Evolutionary conservation across 2,113 vertebrate genomes (phyloP), one percentile per base, ranked within the genome.

Genomic region (Mormyrus iriodes): DNA sequence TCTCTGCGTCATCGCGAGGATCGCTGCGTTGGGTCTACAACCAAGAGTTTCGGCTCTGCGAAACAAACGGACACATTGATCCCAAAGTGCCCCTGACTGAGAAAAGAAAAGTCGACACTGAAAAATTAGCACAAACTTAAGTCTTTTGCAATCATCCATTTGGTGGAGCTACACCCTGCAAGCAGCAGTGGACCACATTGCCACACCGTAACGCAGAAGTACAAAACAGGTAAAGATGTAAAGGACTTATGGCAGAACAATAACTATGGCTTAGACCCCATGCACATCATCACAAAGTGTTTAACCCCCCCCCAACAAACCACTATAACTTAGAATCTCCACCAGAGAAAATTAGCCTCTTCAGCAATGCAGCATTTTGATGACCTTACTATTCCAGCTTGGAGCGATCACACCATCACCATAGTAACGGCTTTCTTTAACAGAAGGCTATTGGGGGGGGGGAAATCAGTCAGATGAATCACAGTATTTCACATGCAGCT

Each of bases 381-480:
- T 91, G 91, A 92, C 88, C 90, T 91, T 93, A 90, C 88, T 88
- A 89, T 84, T 90, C 73, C 91, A 89, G 91, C 39, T 55, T 52
- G 21, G 51, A 61, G 73, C 10, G 79, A 58, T 42, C 17, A 79
- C 88, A 51, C 39, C 91, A 92, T 94, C 92, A 90, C 93, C 93
- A 95, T 93, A 92, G 94, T 94, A 94, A 94, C 93, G 88, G 91
- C 10, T 86, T 91, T 93, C 61, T 91, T 91, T 91, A 92, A 89
- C 91, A 90, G 88, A 86, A 92, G 58, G 31, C 79, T 46, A 89
- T 87, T 49, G 52, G 88, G 73, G 24, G 65, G 65, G 69, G 69
- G 79, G 90, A 89, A 65, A 88, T 86, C 89, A 93, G 91, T 93
- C 65, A 89, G 90, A 86, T 91, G 91, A 93, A 92, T 92, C 82